Conservation (phyloP, 2,797 vertebrate genomes). For the Poecilia picta region DNA sequence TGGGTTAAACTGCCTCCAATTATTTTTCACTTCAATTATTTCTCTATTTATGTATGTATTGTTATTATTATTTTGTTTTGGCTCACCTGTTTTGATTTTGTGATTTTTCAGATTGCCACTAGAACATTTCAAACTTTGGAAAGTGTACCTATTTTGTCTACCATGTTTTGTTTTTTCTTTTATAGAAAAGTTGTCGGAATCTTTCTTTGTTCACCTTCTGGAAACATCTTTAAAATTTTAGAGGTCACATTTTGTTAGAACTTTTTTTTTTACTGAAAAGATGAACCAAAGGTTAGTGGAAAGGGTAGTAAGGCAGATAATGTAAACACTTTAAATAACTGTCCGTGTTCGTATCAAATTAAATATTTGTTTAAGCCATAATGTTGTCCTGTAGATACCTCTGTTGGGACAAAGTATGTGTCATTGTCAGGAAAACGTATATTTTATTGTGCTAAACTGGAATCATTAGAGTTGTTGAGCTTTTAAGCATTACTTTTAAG, state of each 20-base stretch:
- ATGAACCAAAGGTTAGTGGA: slow-evolving; percentile 32
- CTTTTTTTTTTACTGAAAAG: slow-evolving; percentile 44
- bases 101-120: slow-evolving; percentile 4
- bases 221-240: slow-evolving; percentile 56
- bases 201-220: slow-evolving; percentile 30
- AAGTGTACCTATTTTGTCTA: slow-evolving; percentile 12
- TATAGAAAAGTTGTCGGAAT: background rate
- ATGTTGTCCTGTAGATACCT: background rate
- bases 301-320: background rate
- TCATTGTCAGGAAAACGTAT: background rate
- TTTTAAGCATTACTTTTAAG: background rate
- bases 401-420: background rate
- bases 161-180: background rate
- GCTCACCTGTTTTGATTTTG: background rate
- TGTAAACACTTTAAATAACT: background rate
- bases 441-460: background rate
- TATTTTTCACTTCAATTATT: slow-evolving; percentile 20
- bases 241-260: slow-evolving; percentile 49
- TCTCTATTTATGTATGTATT: background rate
- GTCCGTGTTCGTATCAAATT: background rate
- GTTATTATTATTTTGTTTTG: background rate
- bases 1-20: slow-evolving; percentile 12
- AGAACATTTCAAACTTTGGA: slow-evolving; percentile 20
- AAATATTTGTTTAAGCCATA: background rate
- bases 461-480: background rate